Evolutionary conservation across 2,797 vertebrate species (phyloP).

Genomic region (Acanthurus lineatus): DNA sequence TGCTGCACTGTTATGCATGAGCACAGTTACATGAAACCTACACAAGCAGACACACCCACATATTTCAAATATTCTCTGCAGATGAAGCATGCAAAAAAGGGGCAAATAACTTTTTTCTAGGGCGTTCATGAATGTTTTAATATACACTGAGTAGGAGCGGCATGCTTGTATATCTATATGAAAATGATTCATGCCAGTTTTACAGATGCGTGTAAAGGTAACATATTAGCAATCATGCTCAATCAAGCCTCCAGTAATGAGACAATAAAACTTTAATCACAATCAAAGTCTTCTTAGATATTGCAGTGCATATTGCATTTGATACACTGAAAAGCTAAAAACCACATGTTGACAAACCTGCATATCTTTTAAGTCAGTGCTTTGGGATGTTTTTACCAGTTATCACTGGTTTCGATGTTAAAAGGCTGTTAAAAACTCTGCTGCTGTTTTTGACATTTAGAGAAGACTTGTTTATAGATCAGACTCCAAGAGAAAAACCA

Average conservation of each 20-base stretch:
- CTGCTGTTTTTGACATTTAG: not conserved
- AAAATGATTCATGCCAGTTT: too few species aligned
- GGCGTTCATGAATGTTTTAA: too few species aligned
- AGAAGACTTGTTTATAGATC: not conserved
- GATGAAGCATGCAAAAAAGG: too few species aligned
- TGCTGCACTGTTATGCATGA: not conserved
- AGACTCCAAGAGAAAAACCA: not conserved
- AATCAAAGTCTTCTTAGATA: not conserved
- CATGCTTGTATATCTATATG: too few species aligned
- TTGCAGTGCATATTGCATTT: not conserved
- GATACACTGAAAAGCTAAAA: not conserved
- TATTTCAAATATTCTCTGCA: not conserved
- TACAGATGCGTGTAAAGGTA: too few species aligned
- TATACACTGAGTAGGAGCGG: too few species aligned
- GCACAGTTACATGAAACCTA: not conserved
- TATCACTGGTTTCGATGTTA: not conserved
- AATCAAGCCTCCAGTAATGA: too few species aligned
- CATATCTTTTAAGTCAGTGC: not conserved
- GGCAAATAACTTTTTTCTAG: too few species aligned
- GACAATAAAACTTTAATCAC: too few species aligned
- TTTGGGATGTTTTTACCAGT: too few species aligned
- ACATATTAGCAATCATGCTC: too few species aligned
- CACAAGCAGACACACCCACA: conserved; percentile 21
- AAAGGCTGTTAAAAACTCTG: not conserved
- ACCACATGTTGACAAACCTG: not conserved